Conservation (phyloP, 2,797 vertebrate species). For the Phrynocephalus forsythii region DNA sequence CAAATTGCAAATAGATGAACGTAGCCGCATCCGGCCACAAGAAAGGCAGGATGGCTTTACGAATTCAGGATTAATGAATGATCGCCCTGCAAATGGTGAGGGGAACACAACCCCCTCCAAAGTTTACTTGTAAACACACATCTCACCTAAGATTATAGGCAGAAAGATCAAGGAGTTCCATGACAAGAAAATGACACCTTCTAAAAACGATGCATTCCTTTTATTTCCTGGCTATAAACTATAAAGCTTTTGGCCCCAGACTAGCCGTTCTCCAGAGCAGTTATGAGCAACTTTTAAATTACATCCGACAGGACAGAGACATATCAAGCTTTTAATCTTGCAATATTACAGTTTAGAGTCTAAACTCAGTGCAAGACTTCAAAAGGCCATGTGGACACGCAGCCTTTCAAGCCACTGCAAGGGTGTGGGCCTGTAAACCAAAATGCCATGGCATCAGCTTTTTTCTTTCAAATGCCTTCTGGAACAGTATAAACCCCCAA, state of each 20-base stretch:
- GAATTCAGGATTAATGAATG: conserved; percentile 36
- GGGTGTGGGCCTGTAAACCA: conserved; percentile 21
- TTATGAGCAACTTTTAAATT: conserved; percentile 63
- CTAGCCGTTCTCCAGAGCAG: conserved; percentile 60
- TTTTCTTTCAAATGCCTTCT: conserved; percentile 21
- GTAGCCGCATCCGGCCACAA: neutral
- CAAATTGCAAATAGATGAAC: conserved; percentile 27
- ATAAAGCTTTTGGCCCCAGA: conserved; percentile 60
- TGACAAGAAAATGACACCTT: conserved; percentile 70
- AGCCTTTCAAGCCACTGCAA: conserved; percentile 43
- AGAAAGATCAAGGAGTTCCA: conserved; percentile 71
- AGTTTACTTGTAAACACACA: conserved; percentile 66
- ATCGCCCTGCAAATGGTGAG: neutral
- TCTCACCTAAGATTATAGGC: conserved; percentile 61
- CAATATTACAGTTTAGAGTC: conserved; percentile 62
- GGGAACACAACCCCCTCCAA: conserved; percentile 37
- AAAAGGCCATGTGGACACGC: conserved; percentile 41
- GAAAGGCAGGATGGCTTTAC: conserved; percentile 18
- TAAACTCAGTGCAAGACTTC: conserved; percentile 54
- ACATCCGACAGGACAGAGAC: conserved; percentile 65
- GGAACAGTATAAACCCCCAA: neutral
- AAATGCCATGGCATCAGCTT: neutral
- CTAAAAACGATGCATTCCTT: conserved; percentile 70
- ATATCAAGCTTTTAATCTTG: conserved; percentile 65
- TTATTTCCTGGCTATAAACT: conserved; percentile 66